phyloP scores from a whole-genome alignment of 2,888 invertebrate genomes.

The Malachius bipustulatus region DNA sequence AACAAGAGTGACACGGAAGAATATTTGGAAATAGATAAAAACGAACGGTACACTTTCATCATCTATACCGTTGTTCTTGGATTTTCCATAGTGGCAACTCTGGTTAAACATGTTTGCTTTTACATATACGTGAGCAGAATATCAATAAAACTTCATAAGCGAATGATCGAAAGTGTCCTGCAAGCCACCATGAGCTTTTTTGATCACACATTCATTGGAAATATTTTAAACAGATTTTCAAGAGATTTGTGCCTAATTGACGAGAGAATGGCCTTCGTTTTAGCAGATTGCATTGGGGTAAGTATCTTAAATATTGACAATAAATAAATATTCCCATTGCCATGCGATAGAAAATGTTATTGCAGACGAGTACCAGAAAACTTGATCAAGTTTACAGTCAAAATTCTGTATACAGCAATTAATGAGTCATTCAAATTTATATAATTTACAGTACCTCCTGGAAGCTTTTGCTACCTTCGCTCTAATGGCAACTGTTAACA shows the following conservation, averaged over 20 bases:
- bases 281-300: conserved; percentile 21
- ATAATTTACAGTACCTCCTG: conserved; percentile 49
- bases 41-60: conserved; percentile 9
- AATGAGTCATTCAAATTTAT: conserved; percentile 57
- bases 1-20: conserved; percentile 8
- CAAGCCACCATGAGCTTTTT: conserved; percentile 13
- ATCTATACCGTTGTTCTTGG: conserved; percentile 9
- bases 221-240: conserved; percentile 14
- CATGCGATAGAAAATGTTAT: too few species aligned
- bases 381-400: too few species aligned
- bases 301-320: too few species aligned
- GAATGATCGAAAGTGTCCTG: conserved; percentile 10
- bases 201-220: conserved; percentile 13
- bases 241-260: conserved; percentile 13
- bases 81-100: conserved; percentile 8
- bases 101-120: conserved; percentile 9
- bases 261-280: conserved; percentile 20
- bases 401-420: too few species aligned
- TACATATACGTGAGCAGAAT: conserved; percentile 11
- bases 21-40: conserved; percentile 5
- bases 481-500: conserved; percentile 58
- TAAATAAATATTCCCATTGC: conserved; percentile 5
- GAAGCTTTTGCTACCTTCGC: conserved; percentile 55
- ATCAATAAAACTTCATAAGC: conserved; percentile 12
- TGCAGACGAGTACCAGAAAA: too few species aligned